Conservation (phyloP, 2,797 vertebrate species). For the Cynodonichthys magdalenae region DNA sequence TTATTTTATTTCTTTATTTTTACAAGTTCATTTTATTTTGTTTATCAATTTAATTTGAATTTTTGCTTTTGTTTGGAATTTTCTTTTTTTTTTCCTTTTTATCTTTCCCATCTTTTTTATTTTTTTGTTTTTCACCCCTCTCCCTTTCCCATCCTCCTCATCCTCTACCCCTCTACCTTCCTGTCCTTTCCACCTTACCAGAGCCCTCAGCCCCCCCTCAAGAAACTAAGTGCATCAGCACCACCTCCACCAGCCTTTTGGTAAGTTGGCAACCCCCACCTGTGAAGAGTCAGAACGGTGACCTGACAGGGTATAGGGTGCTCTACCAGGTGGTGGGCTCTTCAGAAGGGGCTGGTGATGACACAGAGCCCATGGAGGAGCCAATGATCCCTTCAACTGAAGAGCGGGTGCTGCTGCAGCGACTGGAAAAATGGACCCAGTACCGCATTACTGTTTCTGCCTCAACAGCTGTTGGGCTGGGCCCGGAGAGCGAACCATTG, state of each 20-base stretch:
- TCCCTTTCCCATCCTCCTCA: constrained; percentile 67
- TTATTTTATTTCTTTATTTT: constrained; percentile 46
- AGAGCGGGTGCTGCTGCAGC: constrained; percentile 88
- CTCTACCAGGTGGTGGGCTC: constrained; percentile 89
- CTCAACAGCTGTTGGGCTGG: constrained; percentile 88
- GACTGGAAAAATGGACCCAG: constrained; percentile 96
- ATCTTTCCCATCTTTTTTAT: constrained; percentile 92
- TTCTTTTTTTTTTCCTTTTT: constrained; percentile 85
- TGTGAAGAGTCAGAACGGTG: constrained; percentile 91
- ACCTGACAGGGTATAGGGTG: constrained; percentile 93
- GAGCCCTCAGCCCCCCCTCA: constrained; percentile 99
- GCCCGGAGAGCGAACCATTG: constrained; percentile 92
- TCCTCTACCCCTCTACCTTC: constrained; percentile 60
- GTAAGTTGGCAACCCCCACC: constrained; percentile 98
- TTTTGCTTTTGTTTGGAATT: constrained; percentile 73
- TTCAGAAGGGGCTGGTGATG: constrained; percentile 77
- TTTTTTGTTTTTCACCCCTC: constrained; percentile 87
- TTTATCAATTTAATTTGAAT: constrained; percentile 66
- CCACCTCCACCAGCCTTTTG: constrained; percentile 96
- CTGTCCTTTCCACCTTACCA: constrained; percentile 83
- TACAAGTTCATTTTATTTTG: constrained; percentile 14
- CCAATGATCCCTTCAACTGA: constrained; percentile 83
- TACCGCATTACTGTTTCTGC: constrained; percentile 91
- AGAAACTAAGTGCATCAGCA: constrained; percentile 95
- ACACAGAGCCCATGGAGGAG: constrained; percentile 83